Evolutionary conservation across 2,888 invertebrate species (phyloP).

Genomic region (Aspidiotus rigidus): DNA sequence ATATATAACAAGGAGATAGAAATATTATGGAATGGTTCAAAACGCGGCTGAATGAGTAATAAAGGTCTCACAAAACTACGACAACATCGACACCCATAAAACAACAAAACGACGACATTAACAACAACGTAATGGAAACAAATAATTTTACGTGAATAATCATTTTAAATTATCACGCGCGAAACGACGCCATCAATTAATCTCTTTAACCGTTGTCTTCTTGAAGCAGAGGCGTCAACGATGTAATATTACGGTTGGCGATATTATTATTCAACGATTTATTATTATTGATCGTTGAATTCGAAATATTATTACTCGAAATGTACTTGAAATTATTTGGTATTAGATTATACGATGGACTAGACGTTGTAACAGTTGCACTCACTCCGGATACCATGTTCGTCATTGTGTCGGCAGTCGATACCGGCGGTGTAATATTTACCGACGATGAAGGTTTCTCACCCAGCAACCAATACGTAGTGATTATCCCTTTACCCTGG

Average conservation of each 20-base stretch:
- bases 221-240: conserved; percentile 40
- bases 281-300: conserved; percentile 28
- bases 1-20: no score
- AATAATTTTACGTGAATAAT: no score
- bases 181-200: not conserved
- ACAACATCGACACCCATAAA: no score
- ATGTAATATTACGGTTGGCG: conserved; percentile 38
- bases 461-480: conserved; percentile 79
- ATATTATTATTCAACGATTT: conserved; percentile 36
- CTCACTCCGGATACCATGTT: conserved; percentile 34
- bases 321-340: conserved; percentile 31
- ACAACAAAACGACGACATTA: no score
- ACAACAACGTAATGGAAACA: no score
- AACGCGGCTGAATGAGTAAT: no score
- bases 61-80: no score
- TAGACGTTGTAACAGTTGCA: conserved; percentile 14
- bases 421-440: conserved; percentile 34
- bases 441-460: conserved; percentile 46
- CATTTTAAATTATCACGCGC: no score
- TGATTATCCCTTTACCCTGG: conserved; percentile 80
- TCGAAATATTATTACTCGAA: conserved; percentile 24
- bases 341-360: conserved; percentile 23
- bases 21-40: no score
- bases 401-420: conserved; percentile 36
- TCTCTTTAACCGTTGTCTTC: conserved; percentile 37